Percentiles rank a stretch among this genome's conserved stretches.
Evolutionary conservation across 2,797 vertebrate species (phyloP).

Genomic region (Siniperca scherzeri): DNA sequence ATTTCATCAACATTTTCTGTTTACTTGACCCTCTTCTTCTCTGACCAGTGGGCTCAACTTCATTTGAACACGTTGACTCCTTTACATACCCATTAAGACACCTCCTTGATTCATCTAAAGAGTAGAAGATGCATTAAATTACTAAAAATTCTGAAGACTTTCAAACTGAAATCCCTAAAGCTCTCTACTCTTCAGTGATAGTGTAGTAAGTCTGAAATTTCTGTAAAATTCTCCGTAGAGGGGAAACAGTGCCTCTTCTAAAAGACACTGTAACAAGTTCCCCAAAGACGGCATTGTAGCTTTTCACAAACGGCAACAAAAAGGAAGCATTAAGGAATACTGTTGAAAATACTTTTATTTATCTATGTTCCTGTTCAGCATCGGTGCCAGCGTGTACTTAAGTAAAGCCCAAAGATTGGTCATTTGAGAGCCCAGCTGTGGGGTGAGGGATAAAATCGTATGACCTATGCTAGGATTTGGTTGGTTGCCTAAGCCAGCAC

Average conservation of each 20-base stretch:
- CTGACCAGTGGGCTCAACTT: neutral
- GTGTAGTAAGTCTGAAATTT: slow-evolving; percentile 22
- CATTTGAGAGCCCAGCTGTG: slow-evolving; percentile 48
- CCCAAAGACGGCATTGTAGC: slow-evolving; percentile 36
- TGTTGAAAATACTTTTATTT: slow-evolving; percentile 34
- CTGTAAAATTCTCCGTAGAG: slow-evolving; percentile 34
- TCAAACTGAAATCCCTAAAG: slow-evolving; percentile 13
- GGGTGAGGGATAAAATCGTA: slow-evolving; percentile 46
- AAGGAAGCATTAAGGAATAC: slow-evolving; percentile 33
- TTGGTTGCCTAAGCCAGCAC: slow-evolving; percentile 40
- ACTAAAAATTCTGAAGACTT: neutral
- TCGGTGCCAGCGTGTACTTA: slow-evolving; percentile 15
- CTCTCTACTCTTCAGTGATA: neutral
- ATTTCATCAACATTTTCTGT: neutral
- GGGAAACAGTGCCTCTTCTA: slow-evolving; percentile 19
- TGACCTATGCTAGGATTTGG: slow-evolving; percentile 43
- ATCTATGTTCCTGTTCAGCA: slow-evolving; percentile 36
- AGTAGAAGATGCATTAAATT: neutral
- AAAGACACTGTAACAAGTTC: slow-evolving; percentile 59
- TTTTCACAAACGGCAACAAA: slow-evolving; percentile 51
- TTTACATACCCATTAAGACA: neutral
- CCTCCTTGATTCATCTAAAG: slow-evolving; percentile 2
- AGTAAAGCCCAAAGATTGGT: slow-evolving; percentile 48
- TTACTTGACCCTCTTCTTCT: neutral
- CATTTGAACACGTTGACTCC: neutral